Percentiles rank a stretch among this genome's conserved stretches.
phyloP scores from a whole-genome alignment of 2,113 vertebrate genomes.

The Antechinus flavipes region DNA sequence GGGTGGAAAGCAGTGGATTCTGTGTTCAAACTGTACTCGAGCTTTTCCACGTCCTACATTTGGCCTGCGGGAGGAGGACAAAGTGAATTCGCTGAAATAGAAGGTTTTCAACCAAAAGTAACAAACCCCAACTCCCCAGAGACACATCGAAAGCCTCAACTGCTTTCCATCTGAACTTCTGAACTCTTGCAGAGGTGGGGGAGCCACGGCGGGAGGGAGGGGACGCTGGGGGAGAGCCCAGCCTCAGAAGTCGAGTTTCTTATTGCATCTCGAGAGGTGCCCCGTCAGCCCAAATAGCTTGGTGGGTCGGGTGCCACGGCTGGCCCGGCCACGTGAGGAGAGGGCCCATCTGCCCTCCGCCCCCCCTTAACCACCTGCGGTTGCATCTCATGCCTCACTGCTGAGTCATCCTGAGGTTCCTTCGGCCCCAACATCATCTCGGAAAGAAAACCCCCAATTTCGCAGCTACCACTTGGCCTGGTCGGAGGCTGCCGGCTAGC shows the following conservation, averaged over 20 bases:
- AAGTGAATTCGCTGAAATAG: conserved; percentile 27
- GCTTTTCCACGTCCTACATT: conserved; percentile 36
- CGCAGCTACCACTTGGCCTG: neutral
- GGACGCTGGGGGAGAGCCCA: neutral
- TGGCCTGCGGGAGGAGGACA: conserved; percentile 19
- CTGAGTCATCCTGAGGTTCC: neutral
- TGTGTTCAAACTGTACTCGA: conserved; percentile 26
- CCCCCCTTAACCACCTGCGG: neutral
- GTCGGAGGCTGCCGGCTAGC: neutral
- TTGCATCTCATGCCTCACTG: conserved; percentile 24
- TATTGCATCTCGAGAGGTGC: neutral
- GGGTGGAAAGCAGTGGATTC: neutral
- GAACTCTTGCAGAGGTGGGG: neutral
- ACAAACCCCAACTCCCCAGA: conserved; percentile 27
- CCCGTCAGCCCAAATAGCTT: neutral
- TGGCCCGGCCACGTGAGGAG: neutral
- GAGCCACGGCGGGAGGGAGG: neutral
- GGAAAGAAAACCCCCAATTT: conserved; percentile 27
- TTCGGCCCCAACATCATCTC: neutral
- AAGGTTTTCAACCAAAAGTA: conserved; percentile 34
- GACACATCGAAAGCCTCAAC: conserved; percentile 20
- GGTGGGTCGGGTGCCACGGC: conserved; percentile 7
- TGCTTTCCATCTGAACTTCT: conserved; percentile 51
- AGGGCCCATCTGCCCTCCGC: neutral
- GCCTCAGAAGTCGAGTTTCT: neutral